Evolutionary conservation across 2,888 invertebrate species (phyloP).

Genomic region (Diaprepes abbreviatus): DNA sequence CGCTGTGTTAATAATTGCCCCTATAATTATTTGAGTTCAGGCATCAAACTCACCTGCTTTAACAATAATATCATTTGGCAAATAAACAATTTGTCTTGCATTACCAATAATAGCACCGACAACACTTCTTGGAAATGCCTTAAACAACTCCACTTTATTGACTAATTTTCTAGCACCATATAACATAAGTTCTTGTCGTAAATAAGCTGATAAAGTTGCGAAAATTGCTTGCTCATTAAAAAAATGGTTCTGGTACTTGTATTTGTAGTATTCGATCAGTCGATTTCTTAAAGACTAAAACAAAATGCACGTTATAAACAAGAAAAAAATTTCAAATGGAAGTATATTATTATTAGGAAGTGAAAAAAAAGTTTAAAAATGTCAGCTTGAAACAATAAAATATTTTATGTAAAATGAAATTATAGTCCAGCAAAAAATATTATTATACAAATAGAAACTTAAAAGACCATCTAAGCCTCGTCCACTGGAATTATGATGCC

Average conservation of each 20-base stretch:
- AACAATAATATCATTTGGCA: conserved; percentile 61
- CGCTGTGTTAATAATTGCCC: no score
- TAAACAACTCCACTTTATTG: conserved; percentile 67
- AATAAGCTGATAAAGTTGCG: conserved; percentile 60
- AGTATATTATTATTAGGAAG: no score
- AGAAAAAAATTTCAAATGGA: no score
- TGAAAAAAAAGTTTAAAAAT: no score
- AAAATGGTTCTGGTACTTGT: conserved; percentile 70
- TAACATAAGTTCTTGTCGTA: conserved; percentile 67
- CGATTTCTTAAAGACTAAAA: conserved; percentile 63
- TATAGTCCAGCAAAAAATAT: no score
- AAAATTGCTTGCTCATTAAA: conserved; percentile 68
- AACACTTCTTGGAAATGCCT: conserved; percentile 63
- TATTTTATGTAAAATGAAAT: no score
- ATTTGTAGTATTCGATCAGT: conserved; percentile 69
- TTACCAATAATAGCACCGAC: conserved; percentile 65
- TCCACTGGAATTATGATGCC: no score
- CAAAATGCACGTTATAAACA: no score
- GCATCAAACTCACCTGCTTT: conserved; percentile 35
- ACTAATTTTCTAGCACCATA: conserved; percentile 68
- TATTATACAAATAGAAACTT: no score
- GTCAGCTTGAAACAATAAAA: no score
- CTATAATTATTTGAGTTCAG: no score
- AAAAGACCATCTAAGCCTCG: no score
- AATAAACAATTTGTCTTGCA: conserved; percentile 66